Conservation (phyloP, 2,797 vertebrate species). For the Ammospiza maritima region DNA sequence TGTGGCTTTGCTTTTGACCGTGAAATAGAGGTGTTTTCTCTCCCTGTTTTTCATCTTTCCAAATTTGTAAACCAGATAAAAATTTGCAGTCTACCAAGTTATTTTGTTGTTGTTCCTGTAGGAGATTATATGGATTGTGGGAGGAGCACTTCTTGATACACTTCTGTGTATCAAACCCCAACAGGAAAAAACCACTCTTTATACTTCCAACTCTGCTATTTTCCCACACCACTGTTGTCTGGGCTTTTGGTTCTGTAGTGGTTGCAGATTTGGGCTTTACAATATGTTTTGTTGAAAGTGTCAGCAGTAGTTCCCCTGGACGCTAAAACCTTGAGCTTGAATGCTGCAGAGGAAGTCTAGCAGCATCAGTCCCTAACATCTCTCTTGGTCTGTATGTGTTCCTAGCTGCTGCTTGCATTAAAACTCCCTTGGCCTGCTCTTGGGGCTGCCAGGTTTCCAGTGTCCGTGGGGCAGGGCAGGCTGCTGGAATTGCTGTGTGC, state of each 20-base stretch:
- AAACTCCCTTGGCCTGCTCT: neutral
- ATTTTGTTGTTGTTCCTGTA: neutral
- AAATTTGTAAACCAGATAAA: neutral
- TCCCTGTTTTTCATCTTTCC: neutral
- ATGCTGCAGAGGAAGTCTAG: neutral
- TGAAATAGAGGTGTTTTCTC: neutral
- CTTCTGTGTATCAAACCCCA: neutral
- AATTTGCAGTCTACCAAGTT: neutral
- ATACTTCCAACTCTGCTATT: neutral
- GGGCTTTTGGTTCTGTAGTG: neutral
- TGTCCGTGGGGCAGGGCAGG: rapidly evolving
- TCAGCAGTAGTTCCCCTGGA: neutral
- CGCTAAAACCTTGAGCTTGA: neutral
- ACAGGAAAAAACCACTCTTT: neutral
- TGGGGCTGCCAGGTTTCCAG: neutral
- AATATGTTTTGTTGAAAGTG: neutral
- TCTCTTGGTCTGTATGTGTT: neutral
- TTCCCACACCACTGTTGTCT: neutral
- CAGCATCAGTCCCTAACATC: neutral
- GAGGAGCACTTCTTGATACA: no score
- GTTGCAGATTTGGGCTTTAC: neutral
- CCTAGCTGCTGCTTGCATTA: neutral
- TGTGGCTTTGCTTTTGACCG: neutral
- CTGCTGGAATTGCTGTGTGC: neutral
- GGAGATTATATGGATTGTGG: constrained; percentile 16